Conservation (phyloP, 2,888 invertebrate genomes). For the Himalopsyche kuldschensis region DNA sequence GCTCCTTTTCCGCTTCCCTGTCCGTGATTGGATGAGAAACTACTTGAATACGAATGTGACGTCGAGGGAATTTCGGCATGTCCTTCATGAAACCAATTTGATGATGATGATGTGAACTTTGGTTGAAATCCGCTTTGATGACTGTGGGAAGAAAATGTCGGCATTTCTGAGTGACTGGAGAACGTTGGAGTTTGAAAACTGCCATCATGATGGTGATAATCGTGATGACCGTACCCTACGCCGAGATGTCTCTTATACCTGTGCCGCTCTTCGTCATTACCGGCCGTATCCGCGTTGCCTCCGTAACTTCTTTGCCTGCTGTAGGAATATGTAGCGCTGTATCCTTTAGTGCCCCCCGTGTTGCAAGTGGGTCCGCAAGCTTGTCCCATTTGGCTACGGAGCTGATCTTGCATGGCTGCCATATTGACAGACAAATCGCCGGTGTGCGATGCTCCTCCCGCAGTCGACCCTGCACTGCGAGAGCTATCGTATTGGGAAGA, state of each 20-base stretch:
- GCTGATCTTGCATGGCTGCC: slow-evolving; percentile 18
- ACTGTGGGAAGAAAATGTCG: neutral
- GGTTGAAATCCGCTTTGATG: neutral
- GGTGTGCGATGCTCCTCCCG: neutral
- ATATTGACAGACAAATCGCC: slow-evolving; percentile 19
- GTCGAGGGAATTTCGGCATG: neutral
- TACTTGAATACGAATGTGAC: neutral
- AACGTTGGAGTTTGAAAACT: neutral
- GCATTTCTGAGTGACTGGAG: neutral
- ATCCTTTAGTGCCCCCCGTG: slow-evolving; percentile 32
- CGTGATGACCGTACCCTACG: neutral
- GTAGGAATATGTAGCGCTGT: slow-evolving; percentile 36
- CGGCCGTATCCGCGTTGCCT: slow-evolving; percentile 6
- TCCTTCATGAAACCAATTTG: neutral
- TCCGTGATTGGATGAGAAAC: neutral
- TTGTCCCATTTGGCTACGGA: slow-evolving; percentile 19
- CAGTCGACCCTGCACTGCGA: neutral
- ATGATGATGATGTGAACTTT: neutral
- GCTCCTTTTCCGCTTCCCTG: neutral
- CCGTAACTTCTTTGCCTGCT: slow-evolving; percentile 36
- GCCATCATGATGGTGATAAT: neutral
- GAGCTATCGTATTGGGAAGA: neutral
- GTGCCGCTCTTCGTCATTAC: slow-evolving; percentile 1
- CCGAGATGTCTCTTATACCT: slow-evolving; percentile 12
- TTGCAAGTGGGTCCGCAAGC: slow-evolving; percentile 14